Conservation (phyloP, 2,797 vertebrate genomes). For the Hemibagrus guttatus region DNA sequence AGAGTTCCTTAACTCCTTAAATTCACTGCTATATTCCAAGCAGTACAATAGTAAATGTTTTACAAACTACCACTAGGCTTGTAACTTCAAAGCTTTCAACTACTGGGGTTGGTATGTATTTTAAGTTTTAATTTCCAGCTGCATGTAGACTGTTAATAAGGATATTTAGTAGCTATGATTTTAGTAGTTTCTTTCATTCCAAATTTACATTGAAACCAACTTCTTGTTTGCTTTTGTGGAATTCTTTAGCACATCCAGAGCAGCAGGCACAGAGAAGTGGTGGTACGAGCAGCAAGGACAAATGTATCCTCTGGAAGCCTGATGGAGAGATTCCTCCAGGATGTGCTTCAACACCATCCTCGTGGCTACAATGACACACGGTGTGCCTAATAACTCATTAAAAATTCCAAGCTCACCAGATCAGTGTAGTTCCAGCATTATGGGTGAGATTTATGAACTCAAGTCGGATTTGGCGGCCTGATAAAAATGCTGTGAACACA, state of each 20-base stretch:
- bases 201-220: not conserved
- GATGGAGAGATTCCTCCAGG: conserved; percentile 91
- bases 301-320: conserved; percentile 70
- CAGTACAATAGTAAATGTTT: not conserved
- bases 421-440: not conserved
- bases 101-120: not conserved
- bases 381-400: conserved; percentile 50
- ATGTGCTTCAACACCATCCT: conserved; percentile 88
- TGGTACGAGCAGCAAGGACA: conserved; percentile 68
- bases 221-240: not conserved
- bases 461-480: not conserved
- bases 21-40: not conserved
- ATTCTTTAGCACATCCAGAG: conserved; percentile 85
- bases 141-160: not conserved
- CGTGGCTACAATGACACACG: conserved; percentile 80
- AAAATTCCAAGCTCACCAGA: not conserved
- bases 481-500: not conserved
- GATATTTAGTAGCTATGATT: not conserved
- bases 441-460: not conserved
- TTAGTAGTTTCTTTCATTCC: not conserved
- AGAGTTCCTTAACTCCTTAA: too few species aligned
- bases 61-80: not conserved
- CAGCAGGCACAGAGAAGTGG: conserved; percentile 81
- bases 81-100: not conserved
- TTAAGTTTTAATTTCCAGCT: not conserved